Conservation (phyloP, 2,888 invertebrate genomes). For the Drosophila eohydei region DNA sequence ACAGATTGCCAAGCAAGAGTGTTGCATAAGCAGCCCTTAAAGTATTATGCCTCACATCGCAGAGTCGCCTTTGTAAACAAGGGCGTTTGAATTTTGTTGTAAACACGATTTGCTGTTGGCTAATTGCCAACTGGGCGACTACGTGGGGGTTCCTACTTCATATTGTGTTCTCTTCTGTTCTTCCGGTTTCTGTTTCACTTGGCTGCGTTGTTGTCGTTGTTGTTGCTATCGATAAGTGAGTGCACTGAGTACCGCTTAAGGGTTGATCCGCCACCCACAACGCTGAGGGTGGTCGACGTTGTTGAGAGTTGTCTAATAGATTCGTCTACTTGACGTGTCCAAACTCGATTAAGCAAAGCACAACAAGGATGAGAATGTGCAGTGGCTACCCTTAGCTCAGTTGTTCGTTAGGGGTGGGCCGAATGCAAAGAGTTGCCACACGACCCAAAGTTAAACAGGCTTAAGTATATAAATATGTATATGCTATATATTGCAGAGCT, state of each 20-base stretch:
- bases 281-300: constrained; percentile 14
- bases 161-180: not conserved
- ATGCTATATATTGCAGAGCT: not conserved
- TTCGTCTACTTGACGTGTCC: constrained; percentile 47
- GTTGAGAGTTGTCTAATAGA: constrained; percentile 19
- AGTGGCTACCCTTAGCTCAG: constrained; percentile 24
- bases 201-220: constrained; percentile 27
- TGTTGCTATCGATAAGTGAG: constrained; percentile 52
- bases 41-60: not conserved
- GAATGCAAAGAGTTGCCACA: constrained; percentile 29
- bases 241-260: constrained; percentile 25
- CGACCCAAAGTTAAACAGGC: not conserved
- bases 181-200: constrained; percentile 18
- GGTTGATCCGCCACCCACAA: constrained; percentile 33
- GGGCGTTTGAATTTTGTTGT: constrained; percentile 11
- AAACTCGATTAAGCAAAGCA: constrained; percentile 49
- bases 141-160: constrained; percentile 4
- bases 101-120: constrained; percentile 43
- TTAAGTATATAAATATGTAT: not conserved
- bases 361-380: constrained; percentile 17
- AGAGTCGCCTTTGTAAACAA: constrained; percentile 24
- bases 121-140: constrained; percentile 31
- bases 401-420: constrained; percentile 15
- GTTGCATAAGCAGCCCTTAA: constrained; percentile 8
- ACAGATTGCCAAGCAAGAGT: not conserved